A percentile compares a stretch with the other conserved stretches of the same genome.
These are phyloP conservation scores for Lasioglossum lativentre DNA, from an alignment of 2,888 invertebrate species.

Conservation along the genomic window DNA sequence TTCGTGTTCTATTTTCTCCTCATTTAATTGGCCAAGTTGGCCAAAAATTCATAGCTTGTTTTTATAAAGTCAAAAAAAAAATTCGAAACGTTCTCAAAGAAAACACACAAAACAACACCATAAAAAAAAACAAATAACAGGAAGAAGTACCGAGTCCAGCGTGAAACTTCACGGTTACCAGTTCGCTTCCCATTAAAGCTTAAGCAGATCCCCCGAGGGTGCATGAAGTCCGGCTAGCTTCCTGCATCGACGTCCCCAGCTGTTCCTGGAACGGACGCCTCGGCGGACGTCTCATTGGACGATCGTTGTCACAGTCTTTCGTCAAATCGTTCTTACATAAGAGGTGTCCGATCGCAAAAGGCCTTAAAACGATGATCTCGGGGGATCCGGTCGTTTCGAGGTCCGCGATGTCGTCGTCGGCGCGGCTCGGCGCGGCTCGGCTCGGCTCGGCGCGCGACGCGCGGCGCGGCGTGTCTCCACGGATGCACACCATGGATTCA, in stretches of 20 bases:
- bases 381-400: background rate
- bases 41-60: background rate
- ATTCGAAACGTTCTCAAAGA: too few species aligned
- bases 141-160: background rate
- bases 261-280: background rate
- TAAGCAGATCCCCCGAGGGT: background rate
- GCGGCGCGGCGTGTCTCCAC: background rate
- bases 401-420: background rate
- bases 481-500: conserved; percentile 26
- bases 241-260: background rate
- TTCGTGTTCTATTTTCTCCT: background rate
- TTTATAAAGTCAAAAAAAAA: background rate
- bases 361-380: conserved; percentile 13
- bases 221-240: background rate
- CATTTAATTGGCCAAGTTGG: background rate
- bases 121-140: background rate
- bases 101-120: too few species aligned
- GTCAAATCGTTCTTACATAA: conserved; percentile 13
- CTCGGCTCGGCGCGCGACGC: too few species aligned
- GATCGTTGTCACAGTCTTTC: background rate
- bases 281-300: background rate
- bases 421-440: background rate
- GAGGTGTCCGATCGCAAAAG: conserved; percentile 13
- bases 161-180: background rate
- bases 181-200: background rate